A percentile compares a stretch with the other conserved stretches of the same genome.
These are phyloP conservation scores for Carcina quercana DNA, from an alignment of 2,888 invertebrate species.

Conservation along the genomic window DNA sequence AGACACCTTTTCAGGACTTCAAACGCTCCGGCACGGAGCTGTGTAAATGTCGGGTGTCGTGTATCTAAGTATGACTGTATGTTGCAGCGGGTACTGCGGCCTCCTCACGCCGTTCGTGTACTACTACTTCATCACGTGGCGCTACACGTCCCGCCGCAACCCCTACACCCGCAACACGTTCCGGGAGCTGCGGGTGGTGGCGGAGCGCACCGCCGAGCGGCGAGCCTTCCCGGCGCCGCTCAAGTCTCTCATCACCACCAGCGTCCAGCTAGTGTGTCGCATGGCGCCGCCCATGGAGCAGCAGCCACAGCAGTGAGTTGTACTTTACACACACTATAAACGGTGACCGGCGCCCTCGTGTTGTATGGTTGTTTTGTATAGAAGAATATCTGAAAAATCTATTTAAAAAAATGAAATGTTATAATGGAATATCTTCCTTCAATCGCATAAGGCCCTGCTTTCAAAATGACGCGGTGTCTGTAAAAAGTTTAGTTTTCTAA, in stretches of 20 bases:
- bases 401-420: too few species aligned
- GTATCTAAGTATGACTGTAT: not conserved
- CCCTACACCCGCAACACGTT: constrained; percentile 96
- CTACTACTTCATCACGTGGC: constrained; percentile 93
- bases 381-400: too few species aligned
- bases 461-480: too few species aligned
- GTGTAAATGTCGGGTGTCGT: too few species aligned
- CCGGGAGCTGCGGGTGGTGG: constrained; percentile 84
- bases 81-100: constrained; percentile 88
- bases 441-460: too few species aligned
- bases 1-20: too few species aligned
- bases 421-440: too few species aligned
- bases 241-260: constrained; percentile 70
- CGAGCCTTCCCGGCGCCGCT: constrained; percentile 81
- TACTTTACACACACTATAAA: too few species aligned
- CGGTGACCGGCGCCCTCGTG: too few species aligned
- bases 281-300: constrained; percentile 77
- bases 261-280: constrained; percentile 82
- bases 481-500: too few species aligned
- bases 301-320: constrained; percentile 4
- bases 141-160: constrained; percentile 96
- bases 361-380: too few species aligned
- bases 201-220: constrained; percentile 79
- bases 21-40: too few species aligned
- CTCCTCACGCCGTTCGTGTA: constrained; percentile 96